Percentiles rank a stretch among this genome's conserved stretches.
These are phyloP conservation scores for Tyto alba DNA, from an alignment of 2,113 vertebrate genomes.

Conservation along the genomic window DNA sequence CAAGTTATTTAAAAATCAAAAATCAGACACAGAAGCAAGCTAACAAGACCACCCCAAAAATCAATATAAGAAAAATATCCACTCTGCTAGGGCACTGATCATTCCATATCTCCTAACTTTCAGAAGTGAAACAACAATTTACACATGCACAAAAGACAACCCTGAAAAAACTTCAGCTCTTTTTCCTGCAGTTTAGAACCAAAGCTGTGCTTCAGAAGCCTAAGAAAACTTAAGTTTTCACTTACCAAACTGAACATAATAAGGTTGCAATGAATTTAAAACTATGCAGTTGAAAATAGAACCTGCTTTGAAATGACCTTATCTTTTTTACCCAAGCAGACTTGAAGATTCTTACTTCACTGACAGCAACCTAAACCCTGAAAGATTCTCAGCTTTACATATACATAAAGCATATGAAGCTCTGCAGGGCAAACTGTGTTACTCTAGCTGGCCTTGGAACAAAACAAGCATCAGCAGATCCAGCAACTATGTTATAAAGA, in stretches of 20 bases:
- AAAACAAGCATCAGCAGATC: conserved; percentile 22
- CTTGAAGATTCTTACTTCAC: neutral
- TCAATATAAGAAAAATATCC: neutral
- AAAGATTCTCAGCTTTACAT: neutral
- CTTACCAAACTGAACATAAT: neutral
- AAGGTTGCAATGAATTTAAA: neutral
- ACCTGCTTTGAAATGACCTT: neutral
- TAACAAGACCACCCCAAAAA: neutral
- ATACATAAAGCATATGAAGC: neutral
- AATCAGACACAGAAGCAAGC: neutral
- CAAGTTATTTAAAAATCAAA: neutral
- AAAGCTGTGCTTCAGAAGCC: neutral
- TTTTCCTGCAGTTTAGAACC: neutral
- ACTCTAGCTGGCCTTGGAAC: neutral
- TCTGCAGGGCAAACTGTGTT: neutral
- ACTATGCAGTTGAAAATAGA: neutral
- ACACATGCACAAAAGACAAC: neutral
- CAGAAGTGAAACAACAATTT: neutral
- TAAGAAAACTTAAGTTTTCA: neutral
- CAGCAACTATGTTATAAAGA: neutral
- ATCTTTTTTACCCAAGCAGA: neutral
- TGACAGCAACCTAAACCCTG: neutral
- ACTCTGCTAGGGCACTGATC: neutral
- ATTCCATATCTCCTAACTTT: neutral
- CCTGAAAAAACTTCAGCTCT: neutral